phyloP scores from a whole-genome alignment of 2,797 vertebrate genomes.

The Mus minutoides region DNA sequence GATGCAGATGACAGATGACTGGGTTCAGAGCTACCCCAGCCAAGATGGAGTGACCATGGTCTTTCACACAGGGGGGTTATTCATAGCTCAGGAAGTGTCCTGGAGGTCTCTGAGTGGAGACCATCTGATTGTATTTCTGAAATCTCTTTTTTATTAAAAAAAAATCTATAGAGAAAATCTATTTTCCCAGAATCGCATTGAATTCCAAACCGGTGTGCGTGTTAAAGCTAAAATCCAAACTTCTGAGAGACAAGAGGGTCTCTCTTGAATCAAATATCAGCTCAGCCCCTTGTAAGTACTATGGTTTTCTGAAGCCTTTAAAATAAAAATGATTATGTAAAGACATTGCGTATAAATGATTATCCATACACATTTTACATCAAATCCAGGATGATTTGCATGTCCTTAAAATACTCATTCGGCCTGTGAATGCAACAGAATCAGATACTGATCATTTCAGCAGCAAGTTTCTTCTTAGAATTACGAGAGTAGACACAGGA shows the following conservation, averaged over 20 bases:
- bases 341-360: background rate
- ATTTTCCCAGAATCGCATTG: constrained; percentile 58
- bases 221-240: constrained; percentile 59
- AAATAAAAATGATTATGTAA: background rate
- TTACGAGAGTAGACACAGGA: background rate
- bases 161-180: constrained; percentile 41
- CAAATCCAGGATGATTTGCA: background rate
- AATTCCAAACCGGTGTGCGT: constrained; percentile 54
- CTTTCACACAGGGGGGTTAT: background rate
- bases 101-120: background rate
- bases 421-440: background rate
- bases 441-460: background rate
- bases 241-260: background rate
- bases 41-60: background rate
- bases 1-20: background rate
- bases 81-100: constrained; percentile 4
- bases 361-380: constrained; percentile 16
- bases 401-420: background rate
- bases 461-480: background rate
- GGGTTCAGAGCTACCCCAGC: background rate
- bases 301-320: background rate
- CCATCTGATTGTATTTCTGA: constrained; percentile 33
- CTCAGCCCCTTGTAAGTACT: background rate
- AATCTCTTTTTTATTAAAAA: constrained; percentile 59
- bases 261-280: constrained; percentile 26